Evolutionary conservation across 2,888 invertebrate genomes (phyloP), one percentile per base, ranked within the genome.

Genomic region (Agriotes lineatus): DNA sequence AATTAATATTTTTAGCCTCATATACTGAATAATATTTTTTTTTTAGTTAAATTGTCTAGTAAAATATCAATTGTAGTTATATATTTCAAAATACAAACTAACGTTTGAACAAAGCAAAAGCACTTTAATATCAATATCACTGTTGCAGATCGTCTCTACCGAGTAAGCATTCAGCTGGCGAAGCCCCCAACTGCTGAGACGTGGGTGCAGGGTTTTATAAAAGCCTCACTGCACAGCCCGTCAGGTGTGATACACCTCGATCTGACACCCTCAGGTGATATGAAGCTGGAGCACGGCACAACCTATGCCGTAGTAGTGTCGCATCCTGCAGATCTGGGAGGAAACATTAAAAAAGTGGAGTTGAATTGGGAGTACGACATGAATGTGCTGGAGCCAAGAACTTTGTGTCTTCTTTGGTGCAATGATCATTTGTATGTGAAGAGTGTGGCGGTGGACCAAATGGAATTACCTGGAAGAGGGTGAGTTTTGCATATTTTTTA

Each of bases 281-380:
- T 82, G 70, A 88, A 90, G 82, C 83, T 94, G 77, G 93, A 93
- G 77, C 93, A 94, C 78, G 93, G 93, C 0, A 90, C 91, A 12
- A 90, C 91, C 0, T 90, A 91, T 77, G 89, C 91, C 66, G 91
- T 92, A 77, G 92, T 93, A 0, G 90, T 93, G 6, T 91, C 92
- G 10, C 91, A 93, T 85, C 90, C 91, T 10, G 87, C 88, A 78
- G 91, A 91, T 80, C 84, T 91, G 72, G 92, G 91, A 39, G 91
- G 91, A 20, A 90, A 90, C 85, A 89, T 92, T 67, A 87, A 89
- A 83, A 90, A 89, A 85, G 90, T 93, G 71, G 93, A 93, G 83
- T 84, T 93, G 77, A 91, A 90, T 81, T 94, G 94, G 93, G 90
- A 91, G 80, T 93, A 94, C 82, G 93, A 93, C 78, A 93, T 93